phyloP scores from a whole-genome alignment of 2,888 invertebrate species.

The Achlya flavicornis region DNA sequence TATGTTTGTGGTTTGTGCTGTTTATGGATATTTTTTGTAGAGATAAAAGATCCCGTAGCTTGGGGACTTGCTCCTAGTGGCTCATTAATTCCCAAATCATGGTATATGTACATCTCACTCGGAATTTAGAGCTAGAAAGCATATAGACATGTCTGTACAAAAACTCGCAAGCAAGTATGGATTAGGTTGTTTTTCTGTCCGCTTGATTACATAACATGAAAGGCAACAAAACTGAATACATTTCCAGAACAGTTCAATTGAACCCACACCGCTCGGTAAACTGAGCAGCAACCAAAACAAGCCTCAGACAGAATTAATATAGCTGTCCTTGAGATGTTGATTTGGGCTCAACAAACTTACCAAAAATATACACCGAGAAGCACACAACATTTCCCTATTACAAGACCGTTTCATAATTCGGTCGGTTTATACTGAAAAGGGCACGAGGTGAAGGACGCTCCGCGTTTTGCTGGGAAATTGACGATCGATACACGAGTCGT shows the following conservation, averaged over 20 bases:
- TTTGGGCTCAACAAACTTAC: background rate
- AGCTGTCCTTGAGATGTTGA: slow-evolving; percentile 11
- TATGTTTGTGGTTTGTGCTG: no score
- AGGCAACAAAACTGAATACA: background rate
- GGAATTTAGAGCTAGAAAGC: no score
- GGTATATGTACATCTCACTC: no score
- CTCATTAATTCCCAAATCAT: no score
- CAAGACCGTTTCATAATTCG: slow-evolving; percentile 42
- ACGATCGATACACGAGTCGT: slow-evolving; percentile 68
- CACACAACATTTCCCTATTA: slow-evolving; percentile 22
- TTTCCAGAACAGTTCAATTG: background rate
- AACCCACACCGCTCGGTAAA: background rate
- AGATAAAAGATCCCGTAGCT: no score
- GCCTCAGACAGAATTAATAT: slow-evolving; percentile 6
- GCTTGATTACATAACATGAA: background rate
- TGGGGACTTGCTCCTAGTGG: no score
- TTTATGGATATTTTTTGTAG: no score
- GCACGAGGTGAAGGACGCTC: slow-evolving; percentile 78
- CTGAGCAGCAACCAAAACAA: slow-evolving; percentile 2
- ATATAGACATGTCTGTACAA: no score
- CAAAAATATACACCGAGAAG: slow-evolving; percentile 3
- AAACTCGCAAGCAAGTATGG: no score
- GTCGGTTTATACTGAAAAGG: slow-evolving; percentile 63
- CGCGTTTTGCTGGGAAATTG: slow-evolving; percentile 49
- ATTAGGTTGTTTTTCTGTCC: background rate